A percentile compares a stretch with the other conserved stretches of the same genome.
phyloP scores from a whole-genome alignment of 1,140 invertebrate species.

The Epicauta chinensis region DNA sequence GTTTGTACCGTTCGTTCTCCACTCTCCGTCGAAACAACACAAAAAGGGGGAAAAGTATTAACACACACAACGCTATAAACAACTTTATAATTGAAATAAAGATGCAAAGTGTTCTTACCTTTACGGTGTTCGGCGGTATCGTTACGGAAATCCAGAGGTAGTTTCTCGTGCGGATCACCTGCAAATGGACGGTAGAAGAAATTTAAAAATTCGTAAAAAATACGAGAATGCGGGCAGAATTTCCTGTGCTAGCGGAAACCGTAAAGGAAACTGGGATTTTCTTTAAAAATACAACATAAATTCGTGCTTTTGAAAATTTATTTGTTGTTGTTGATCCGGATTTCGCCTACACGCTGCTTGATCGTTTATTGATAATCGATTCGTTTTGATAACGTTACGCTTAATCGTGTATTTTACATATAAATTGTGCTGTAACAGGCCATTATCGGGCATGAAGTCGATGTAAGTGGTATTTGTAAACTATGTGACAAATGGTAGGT shows the following conservation, averaged over 20 bases:
- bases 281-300: no score
- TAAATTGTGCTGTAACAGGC: slow-evolving; percentile 13
- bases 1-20: background rate
- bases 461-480: slow-evolving; percentile 13
- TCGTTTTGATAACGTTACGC: slow-evolving; percentile 11
- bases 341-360: no score
- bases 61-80: background rate
- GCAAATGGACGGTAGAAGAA: slow-evolving; percentile 12
- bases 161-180: slow-evolving; percentile 32
- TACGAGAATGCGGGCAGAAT: no score
- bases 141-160: slow-evolving; percentile 26
- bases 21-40: slow-evolving; percentile 1
- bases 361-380: slow-evolving; percentile 15
- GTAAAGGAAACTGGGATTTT: no score
- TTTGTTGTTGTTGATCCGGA: no score
- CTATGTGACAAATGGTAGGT: slow-evolving; percentile 11
- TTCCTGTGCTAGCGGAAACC: no score
- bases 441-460: slow-evolving; percentile 13
- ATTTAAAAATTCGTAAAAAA: no score
- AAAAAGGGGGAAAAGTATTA: slow-evolving; percentile 4
- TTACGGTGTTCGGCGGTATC: slow-evolving; percentile 20
- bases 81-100: background rate
- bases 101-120: slow-evolving; percentile 20
- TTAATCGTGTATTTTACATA: slow-evolving; percentile 13
- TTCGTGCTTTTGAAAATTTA: no score